phyloP scores from a whole-genome alignment of 2,888 invertebrate species.

The Eilema sororculum region DNA sequence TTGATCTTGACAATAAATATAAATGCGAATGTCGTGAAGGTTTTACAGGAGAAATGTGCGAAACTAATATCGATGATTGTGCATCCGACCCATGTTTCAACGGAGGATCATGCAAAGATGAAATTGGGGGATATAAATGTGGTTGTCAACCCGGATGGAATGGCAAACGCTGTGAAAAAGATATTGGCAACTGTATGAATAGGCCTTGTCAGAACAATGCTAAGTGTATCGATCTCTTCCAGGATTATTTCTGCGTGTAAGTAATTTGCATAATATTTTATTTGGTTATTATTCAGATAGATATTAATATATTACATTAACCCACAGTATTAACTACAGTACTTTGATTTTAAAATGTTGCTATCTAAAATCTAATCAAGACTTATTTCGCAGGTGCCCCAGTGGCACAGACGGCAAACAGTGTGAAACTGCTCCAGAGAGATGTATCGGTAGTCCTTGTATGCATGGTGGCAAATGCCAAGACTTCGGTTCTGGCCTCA shows the following conservation, averaged over 20 bases:
- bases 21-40: slow-evolving; percentile 96
- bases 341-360: background rate
- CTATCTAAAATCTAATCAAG: background rate
- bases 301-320: background rate
- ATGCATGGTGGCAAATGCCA: slow-evolving; percentile 98
- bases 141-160: slow-evolving; percentile 95
- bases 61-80: slow-evolving; percentile 96
- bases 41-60: slow-evolving; percentile 94
- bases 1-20: slow-evolving; percentile 95
- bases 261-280: slow-evolving; percentile 62
- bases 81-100: slow-evolving; percentile 94
- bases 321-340: background rate
- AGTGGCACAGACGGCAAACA: slow-evolving; percentile 98
- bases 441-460: slow-evolving; percentile 97
- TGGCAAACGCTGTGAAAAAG: slow-evolving; percentile 93
- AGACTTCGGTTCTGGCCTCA: slow-evolving; percentile 97
- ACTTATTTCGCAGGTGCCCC: slow-evolving; percentile 89
- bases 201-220: slow-evolving; percentile 97
- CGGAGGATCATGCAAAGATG: slow-evolving; percentile 95
- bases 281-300: background rate
- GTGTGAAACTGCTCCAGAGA: slow-evolving; percentile 98
- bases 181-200: slow-evolving; percentile 95
- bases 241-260: slow-evolving; percentile 96
- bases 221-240: slow-evolving; percentile 95
- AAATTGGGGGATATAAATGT: slow-evolving; percentile 94